Base-by-base conservation (phyloP, 2,888 invertebrate species). In the Tipula lateralis region DNA sequence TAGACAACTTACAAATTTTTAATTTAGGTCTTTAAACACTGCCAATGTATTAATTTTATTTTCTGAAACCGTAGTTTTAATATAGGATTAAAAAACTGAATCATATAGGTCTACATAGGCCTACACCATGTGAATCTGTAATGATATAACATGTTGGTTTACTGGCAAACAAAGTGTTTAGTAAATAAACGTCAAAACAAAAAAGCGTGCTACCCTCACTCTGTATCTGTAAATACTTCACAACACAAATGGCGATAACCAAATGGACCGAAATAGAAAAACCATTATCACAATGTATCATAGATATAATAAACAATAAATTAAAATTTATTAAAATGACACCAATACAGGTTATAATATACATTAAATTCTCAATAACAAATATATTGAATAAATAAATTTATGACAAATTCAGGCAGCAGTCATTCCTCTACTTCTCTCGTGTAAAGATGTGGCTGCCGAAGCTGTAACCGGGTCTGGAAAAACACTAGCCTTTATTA, bases 391-490 rank as follows among this genome's bases (percentile, higher is more conserved):
- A n/a, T 84, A 84, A 84, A 84, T 30, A 29, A 0, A 4, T 12
- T 81, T 84, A 39, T 50, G 50, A 66, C 83, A n/a, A 39, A 85
- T 93, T 1, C 92, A 97, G 92, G 95, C 96, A 3, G 96, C 97
- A 0, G 94, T 96, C 84, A 98, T 98, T 87, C 98, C 98, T 0
- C 91, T 97, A 84, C 91, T 99, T 84, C 89, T 99, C 84, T 93
- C 93, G 7, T 96, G 96, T 87, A 99, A 98, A 90, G 99, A 99
- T 92, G 98, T 99, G 13, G 98, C 97, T 0, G 99, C 96, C 0
- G 99, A 99, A 91, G 99, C 99, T 2, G 97, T 99, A 0, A 99
- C 99, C 0, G 99, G 99, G 2, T 99, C 99, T 86, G 99, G 99
- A 0, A 99, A 99, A 91, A 99, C 99, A 0, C 90, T 99, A 50